Evolutionary conservation across 1,140 invertebrate genomes (phyloP), one percentile per base, ranked within the genome.

Genomic region (Phthorimaea operculella): DNA sequence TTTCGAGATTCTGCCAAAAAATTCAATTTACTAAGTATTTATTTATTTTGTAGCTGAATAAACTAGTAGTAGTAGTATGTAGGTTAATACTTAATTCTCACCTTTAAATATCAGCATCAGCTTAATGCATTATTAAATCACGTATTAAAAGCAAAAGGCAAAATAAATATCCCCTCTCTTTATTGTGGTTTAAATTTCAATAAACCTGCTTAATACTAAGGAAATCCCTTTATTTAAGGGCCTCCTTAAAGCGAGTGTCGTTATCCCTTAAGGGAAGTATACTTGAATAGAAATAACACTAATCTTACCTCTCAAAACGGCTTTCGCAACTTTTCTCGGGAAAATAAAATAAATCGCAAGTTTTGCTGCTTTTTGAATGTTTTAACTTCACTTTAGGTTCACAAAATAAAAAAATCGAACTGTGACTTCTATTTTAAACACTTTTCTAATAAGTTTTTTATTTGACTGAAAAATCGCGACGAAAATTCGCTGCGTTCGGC

Each of bases 221-320:
- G 10, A 39, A 39, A 39, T 39, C 36, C n/a, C n/a, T n/a, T 39
- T 39, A 47, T 47, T 6, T 47, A 47, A 16, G 45, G 15, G 8
- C 45, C 45, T 18, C 4, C n/a, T 39, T 18, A 14, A 47, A 15
- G 15, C 45, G 45, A 18, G 45, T 47, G 12, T 16, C 45, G 45
- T 47, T 47, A 47, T 47, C 45, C 45, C 45, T 16, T 3, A 47
- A 39, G n/a, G n/a, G 45, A 47, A 47, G 15, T 2, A 47, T 15
- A 16, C 12, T 47, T 47, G 45, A 42, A 47, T 16, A 47, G 15
- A 47, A 47, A 47, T 18, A 16, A 47, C 10, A 12, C 36, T 39
- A 47, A 47, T 47, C 45, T 47, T 47, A 47, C 45, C 45, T 47
- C 16, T 47, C 15, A 14, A n/a, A 10, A 47, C 15, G 14, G 12